phyloP scores from a whole-genome alignment of 2,888 invertebrate genomes.

The Alsophila aescularia region DNA sequence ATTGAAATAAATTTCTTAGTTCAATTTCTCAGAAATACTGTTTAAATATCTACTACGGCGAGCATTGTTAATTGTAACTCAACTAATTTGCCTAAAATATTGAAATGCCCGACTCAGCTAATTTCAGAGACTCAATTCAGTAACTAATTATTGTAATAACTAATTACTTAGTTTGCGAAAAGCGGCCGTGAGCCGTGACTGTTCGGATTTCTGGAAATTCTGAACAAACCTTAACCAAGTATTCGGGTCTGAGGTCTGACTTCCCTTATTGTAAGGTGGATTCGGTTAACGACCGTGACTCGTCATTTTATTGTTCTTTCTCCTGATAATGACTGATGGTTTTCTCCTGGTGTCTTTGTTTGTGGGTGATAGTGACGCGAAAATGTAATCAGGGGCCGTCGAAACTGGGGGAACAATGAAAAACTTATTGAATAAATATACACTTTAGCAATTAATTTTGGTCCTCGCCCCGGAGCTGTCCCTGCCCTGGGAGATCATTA shows the following conservation, averaged over 20 bases:
- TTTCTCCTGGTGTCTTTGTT: conserved; percentile 78
- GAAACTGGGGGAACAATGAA: conserved; percentile 59
- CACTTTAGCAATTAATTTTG: conserved; percentile 52
- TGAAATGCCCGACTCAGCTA: background rate
- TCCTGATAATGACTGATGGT: conserved; percentile 81
- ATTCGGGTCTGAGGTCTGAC: conserved; percentile 52
- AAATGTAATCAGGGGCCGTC: conserved; percentile 75
- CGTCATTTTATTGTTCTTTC: conserved; percentile 75
- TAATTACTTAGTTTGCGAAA: conserved; percentile 53
- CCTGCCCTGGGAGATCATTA: conserved; percentile 30
- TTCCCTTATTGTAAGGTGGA: conserved; percentile 64
- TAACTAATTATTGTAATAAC: conserved; percentile 52
- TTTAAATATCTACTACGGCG: conserved; percentile 1
- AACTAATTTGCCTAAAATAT: conserved; percentile 14
- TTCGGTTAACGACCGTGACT: conserved; percentile 79
- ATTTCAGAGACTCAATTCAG: conserved; percentile 35
- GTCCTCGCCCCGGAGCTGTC: conserved; percentile 19
- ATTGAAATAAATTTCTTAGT: conserved; percentile 5
- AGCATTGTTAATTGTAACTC: conserved; percentile 10
- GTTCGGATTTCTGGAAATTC: conserved; percentile 62
- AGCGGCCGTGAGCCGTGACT: conserved; percentile 54
- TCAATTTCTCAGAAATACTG: conserved; percentile 2
- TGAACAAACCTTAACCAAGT: conserved; percentile 55
- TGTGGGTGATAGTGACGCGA: conserved; percentile 72
- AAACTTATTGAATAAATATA: conserved; percentile 58